Conservation (phyloP, 2,113 vertebrate genomes). For the Struthio camelus region DNA sequence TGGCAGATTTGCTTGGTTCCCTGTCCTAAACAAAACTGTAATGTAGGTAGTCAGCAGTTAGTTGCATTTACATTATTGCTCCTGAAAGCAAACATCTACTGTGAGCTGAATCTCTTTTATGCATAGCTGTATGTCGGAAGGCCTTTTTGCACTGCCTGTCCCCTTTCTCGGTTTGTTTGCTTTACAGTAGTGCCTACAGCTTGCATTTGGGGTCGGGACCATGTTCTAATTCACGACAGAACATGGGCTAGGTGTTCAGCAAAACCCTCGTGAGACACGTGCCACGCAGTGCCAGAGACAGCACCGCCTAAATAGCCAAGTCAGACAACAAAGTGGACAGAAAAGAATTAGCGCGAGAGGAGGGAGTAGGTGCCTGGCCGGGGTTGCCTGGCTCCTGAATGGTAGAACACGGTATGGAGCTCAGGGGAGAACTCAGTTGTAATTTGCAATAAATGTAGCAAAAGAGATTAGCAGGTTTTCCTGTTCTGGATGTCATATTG, state of each 20-base stretch:
- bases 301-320: not conserved
- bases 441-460: not conserved
- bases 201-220: not conserved
- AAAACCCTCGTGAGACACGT: not conserved
- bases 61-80: not conserved
- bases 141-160: not conserved
- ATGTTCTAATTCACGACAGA: not conserved
- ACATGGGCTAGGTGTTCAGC: not conserved
- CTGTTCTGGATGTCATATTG: not conserved
- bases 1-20: constrained; percentile 51
- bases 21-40: constrained; percentile 60
- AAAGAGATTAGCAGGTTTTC: not conserved
- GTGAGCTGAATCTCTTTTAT: not conserved
- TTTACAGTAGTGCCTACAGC: not conserved
- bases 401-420: not conserved
- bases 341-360: not conserved
- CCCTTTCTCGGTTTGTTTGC: not conserved
- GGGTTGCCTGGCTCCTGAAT: not conserved
- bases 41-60: not conserved
- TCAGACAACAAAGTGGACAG: not conserved
- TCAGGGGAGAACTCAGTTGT: not conserved
- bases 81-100: not conserved
- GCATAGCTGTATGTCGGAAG: not conserved
- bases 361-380: not conserved
- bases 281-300: not conserved